Base-by-base conservation (phyloP, 1,140 invertebrate species). In the Helicoverpa armigera region DNA sequence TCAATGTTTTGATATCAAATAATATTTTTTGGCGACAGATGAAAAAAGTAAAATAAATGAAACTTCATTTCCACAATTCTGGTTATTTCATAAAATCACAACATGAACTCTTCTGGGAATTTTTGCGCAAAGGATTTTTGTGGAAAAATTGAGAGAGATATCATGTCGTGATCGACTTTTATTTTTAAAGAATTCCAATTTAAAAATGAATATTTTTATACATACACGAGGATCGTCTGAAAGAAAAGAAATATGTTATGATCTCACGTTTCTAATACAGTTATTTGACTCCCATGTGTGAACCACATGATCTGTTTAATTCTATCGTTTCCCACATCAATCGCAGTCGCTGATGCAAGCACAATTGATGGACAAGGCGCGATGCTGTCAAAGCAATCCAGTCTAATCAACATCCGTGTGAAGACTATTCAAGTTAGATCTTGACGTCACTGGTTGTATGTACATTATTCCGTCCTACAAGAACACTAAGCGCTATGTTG, bases 291-390 rank as follows among this genome's bases (percentile, higher is more conserved):
- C 23, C 58, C 58, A 61, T 61, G 35, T 35, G 10, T 14, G 35
- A 43, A 29, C 14, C 35, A 65, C 14, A 65, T 65, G 58, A 18
- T 31, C 69, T 54, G 18, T 72, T 54, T 54, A 29, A 54, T 14
- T 54, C 5, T 54, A 51, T 58, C 31, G 53, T 73, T 73, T 73
- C 70, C 70, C 70, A 73, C 70, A 73, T 73, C 70, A 73, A 73
- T 73, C 53, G 48, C 2, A n/a, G 54, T 12, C 23, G n/a, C 51
- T 73, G 70, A 56, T 73, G 70, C 70, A 73, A 18, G 18, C 58
- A 63, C 48, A 63, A 76, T 29, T 29, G 56, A 56, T 11, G 16
- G 23, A 53, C 43, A 76, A 63, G 16, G 18, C 2, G 35, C 43
- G 58, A 58, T 51, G 73, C 12, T 60, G 35, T 58, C 54, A 74